phyloP scores from a whole-genome alignment of 2,797 vertebrate genomes.

The Dromococcyx pavoninus region DNA sequence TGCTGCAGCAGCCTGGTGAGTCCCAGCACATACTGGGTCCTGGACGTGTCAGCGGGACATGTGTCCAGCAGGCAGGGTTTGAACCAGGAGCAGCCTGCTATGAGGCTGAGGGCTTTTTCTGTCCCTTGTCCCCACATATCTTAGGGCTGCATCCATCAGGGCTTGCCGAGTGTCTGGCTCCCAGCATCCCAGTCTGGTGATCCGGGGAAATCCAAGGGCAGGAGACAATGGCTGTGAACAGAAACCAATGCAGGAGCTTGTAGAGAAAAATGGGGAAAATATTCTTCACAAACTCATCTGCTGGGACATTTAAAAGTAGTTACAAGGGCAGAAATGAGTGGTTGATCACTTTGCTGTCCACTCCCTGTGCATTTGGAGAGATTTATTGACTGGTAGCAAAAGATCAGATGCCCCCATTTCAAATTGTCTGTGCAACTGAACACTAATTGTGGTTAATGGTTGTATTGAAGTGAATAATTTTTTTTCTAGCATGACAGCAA shows the following conservation, averaged over 20 bases:
- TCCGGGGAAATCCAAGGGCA: neutral
- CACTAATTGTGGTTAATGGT: constrained; percentile 51
- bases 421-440: neutral
- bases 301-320: neutral
- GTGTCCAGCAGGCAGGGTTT: neutral
- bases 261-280: neutral
- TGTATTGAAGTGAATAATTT: constrained; percentile 10
- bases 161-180: neutral
- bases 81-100: neutral
- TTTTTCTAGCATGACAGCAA: constrained; percentile 18
- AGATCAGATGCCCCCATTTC: neutral
- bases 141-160: neutral
- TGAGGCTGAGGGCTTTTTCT: neutral
- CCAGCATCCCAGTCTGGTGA: neutral
- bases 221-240: neutral
- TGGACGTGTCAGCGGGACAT: rapidly evolving
- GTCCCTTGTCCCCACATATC: neutral
- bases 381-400: constrained; percentile 45
- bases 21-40: neutral
- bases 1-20: neutral
- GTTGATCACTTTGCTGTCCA: constrained; percentile 32
- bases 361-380: neutral
- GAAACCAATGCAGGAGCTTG: neutral
- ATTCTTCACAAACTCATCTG: neutral
- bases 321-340: constrained; percentile 12